Evolutionary conservation across 2,113 vertebrate species (phyloP).

Genomic region (Ictalurus punctatus): DNA sequence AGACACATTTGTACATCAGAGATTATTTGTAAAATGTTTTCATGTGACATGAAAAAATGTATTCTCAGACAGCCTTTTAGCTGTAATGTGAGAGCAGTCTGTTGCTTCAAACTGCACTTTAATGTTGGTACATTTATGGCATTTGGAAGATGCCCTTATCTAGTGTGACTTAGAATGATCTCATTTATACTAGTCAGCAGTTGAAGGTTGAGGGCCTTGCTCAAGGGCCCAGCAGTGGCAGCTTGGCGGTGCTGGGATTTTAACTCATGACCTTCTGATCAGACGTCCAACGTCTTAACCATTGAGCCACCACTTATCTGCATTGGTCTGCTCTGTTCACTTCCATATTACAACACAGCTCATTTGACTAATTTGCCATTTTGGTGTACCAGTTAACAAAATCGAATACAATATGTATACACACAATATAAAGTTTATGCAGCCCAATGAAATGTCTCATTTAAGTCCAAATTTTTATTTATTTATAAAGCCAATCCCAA

Average conservation of each 20-base stretch:
- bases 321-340: neutral
- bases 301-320: too few relatives aligned
- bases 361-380: neutral
- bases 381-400: neutral
- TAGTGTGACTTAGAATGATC: too few relatives aligned
- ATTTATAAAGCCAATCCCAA: slow-evolving; percentile 65
- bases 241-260: too few relatives aligned
- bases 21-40: neutral
- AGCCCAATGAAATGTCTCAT: neutral
- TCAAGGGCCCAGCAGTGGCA: too few relatives aligned
- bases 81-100: neutral
- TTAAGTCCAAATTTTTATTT: slow-evolving; percentile 36
- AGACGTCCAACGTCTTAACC: too few relatives aligned
- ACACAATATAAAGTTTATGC: neutral
- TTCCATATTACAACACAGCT: neutral
- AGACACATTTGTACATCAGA: neutral
- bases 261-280: too few relatives aligned
- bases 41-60: neutral
- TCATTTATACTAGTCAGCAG: too few relatives aligned
- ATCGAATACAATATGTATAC: too few relatives aligned
- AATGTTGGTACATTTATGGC: neutral
- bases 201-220: too few relatives aligned
- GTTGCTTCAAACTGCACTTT: neutral
- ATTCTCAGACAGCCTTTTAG: neutral
- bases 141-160: too few relatives aligned